Evolutionary conservation across 2,888 invertebrate species (phyloP).

Genomic region (Ichneumoninae sp.): DNA sequence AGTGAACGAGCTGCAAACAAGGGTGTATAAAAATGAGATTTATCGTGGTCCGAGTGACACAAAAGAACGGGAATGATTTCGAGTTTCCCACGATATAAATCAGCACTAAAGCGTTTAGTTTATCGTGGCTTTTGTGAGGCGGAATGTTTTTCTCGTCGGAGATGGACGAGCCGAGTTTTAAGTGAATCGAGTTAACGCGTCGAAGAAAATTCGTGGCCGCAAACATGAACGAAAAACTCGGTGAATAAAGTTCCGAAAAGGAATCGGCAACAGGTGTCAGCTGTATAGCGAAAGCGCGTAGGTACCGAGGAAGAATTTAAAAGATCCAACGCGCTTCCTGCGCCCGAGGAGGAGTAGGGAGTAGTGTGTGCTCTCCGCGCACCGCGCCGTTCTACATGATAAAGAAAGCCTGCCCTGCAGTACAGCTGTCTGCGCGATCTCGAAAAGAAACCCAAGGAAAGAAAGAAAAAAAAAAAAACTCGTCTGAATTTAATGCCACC

Average conservation of each 20-base stretch:
- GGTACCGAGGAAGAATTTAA: conserved; percentile 69
- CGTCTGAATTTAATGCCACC: conserved; percentile 69
- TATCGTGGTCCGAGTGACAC: neutral
- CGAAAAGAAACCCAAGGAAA: conserved; percentile 45
- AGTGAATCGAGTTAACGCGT: neutral
- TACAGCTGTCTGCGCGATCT: conserved; percentile 70
- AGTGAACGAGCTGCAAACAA: neutral
- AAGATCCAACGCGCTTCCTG: conserved; percentile 72
- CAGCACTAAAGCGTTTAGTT: neutral
- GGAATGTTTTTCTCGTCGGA: neutral
- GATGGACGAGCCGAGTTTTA: neutral
- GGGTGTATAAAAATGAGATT: conserved; percentile 16
- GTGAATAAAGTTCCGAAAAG: conserved; percentile 57
- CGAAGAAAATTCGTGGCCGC: conserved; percentile 36
- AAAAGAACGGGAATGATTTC: neutral
- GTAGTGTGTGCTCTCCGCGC: conserved; percentile 46
- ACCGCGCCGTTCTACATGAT: conserved; percentile 64
- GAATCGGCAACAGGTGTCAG: conserved; percentile 72
- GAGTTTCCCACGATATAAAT: conserved; percentile 14
- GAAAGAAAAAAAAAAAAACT: conserved; percentile 59
- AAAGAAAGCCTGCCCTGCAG: conserved; percentile 68
- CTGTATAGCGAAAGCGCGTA: conserved; percentile 64
- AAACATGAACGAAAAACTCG: conserved; percentile 19
- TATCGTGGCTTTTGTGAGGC: neutral
- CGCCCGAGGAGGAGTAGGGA: conserved; percentile 46